phyloP scores from a whole-genome alignment of 2,797 vertebrate genomes.

The Manis crassicaudata region DNA sequence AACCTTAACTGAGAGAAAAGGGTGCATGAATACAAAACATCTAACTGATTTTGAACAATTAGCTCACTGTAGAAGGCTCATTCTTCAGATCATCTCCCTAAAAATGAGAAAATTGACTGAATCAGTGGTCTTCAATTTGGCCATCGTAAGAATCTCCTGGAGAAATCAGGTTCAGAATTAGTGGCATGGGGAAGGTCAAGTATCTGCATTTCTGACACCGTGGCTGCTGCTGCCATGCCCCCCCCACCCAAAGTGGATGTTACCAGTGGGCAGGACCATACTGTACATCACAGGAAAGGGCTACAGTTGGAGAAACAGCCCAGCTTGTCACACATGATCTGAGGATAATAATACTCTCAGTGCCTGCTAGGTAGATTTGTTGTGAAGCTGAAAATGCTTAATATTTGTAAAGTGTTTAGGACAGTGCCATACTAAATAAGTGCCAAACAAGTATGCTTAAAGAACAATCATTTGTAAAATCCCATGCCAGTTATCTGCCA shows the following conservation, averaged over 20 bases:
- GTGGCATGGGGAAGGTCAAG: not conserved
- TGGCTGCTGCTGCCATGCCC: not conserved
- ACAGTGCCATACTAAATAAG: not conserved
- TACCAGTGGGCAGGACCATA: not conserved
- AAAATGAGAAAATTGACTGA: not conserved
- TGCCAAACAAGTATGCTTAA: not conserved
- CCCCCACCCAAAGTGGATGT: not conserved
- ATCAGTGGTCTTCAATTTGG: not conserved
- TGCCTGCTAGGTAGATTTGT: not conserved
- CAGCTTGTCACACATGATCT: rapidly evolving
- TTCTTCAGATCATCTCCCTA: not conserved
- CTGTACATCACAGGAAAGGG: not conserved
- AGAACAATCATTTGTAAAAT: not conserved
- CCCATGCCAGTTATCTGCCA: not conserved
- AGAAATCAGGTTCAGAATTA: not conserved
- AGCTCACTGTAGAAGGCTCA: not conserved
- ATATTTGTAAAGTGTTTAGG: not conserved
- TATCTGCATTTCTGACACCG: not conserved
- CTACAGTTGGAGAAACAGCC: not conserved
- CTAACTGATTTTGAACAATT: not conserved
- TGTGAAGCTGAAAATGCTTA: not conserved
- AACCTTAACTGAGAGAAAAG: not conserved
- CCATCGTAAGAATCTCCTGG: not conserved
- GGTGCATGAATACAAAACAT: not conserved
- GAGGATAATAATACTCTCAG: not conserved